Percentiles rank a stretch among this genome's conserved stretches.
These are phyloP conservation scores for Congeria kusceri DNA, from an alignment of 2,888 invertebrate species.

Conservation along the genomic window DNA sequence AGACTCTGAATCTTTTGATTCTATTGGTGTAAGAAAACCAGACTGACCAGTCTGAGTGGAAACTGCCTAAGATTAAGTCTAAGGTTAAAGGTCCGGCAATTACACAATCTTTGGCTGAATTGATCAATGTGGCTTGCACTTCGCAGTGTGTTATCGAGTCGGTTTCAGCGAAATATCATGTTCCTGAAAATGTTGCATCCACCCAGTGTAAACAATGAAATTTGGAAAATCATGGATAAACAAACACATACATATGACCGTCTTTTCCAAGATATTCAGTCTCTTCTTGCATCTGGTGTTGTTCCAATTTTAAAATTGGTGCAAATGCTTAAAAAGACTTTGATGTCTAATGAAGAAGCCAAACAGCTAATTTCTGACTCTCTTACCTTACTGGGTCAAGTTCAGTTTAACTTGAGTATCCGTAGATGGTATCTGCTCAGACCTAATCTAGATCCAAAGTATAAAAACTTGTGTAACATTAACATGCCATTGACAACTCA, in stretches of 20 bases:
- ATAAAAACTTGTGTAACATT: constrained; percentile 21
- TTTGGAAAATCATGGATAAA: constrained; percentile 37
- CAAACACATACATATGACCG: constrained; percentile 8
- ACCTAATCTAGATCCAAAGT: constrained; percentile 13
- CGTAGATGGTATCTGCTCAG: constrained; percentile 19
- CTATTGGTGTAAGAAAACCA: background rate
- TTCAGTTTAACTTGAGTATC: constrained; percentile 18
- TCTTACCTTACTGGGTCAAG: constrained; percentile 28
- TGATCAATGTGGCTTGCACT: too few relatives aligned
- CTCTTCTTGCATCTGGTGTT: constrained; percentile 11
- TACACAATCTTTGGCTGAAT: too few relatives aligned
- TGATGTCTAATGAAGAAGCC: constrained; percentile 6
- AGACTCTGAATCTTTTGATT: background rate
- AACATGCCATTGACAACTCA: constrained; percentile 7
- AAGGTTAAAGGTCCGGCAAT: too few relatives aligned
- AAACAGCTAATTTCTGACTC: constrained; percentile 24
- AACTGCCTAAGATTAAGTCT: constrained; percentile 8
- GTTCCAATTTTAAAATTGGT: constrained; percentile 22
- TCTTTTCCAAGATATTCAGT: constrained; percentile 23
- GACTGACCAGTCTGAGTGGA: constrained; percentile 6
- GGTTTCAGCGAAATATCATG: too few relatives aligned
- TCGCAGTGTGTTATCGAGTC: too few relatives aligned
- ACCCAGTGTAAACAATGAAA: constrained; percentile 26
- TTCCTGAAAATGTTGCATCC: constrained; percentile 28
- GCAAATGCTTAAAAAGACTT: constrained; percentile 15